phyloP scores from a whole-genome alignment of 2,888 invertebrate genomes.

The Leptarthrus brevirostris region DNA sequence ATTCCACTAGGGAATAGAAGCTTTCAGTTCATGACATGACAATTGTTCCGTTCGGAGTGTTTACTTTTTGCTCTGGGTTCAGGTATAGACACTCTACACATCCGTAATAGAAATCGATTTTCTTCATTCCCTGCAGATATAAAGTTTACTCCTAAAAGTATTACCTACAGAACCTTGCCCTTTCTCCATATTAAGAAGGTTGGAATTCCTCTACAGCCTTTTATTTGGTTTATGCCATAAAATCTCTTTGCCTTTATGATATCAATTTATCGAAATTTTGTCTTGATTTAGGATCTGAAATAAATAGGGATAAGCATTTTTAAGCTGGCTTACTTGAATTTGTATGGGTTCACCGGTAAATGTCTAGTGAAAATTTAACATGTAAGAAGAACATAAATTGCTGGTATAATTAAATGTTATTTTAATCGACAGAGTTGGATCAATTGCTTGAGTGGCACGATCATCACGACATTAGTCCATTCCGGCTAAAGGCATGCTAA shows the following conservation, averaged over 20 bases:
- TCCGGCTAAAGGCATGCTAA: too few species aligned
- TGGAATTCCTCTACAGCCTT: neutral
- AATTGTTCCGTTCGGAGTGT: slow-evolving; percentile 28
- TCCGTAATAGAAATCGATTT: slow-evolving; percentile 29
- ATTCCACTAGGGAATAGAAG: neutral
- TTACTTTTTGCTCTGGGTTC: neutral
- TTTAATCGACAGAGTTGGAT: too few species aligned
- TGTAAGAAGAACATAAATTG: too few species aligned
- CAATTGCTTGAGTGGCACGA: too few species aligned
- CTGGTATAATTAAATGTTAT: too few species aligned
- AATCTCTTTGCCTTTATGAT: slow-evolving; percentile 24
- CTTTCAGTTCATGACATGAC: slow-evolving; percentile 26
- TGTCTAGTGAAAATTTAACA: too few species aligned
- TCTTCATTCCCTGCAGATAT: neutral
- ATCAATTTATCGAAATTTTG: slow-evolving; percentile 5
- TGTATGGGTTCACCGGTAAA: too few species aligned
- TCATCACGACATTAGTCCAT: too few species aligned
- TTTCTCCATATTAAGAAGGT: neutral
- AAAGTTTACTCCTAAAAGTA: neutral
- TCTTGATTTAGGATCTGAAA: too few species aligned
- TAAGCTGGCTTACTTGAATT: too few species aligned
- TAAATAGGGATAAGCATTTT: too few species aligned
- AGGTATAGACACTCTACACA: slow-evolving; percentile 22
- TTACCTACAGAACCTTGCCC: neutral
- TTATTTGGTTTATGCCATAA: neutral